Evolutionary conservation across 2,113 vertebrate genomes (phyloP).

Genomic region (Ceyx cyanopectus): DNA sequence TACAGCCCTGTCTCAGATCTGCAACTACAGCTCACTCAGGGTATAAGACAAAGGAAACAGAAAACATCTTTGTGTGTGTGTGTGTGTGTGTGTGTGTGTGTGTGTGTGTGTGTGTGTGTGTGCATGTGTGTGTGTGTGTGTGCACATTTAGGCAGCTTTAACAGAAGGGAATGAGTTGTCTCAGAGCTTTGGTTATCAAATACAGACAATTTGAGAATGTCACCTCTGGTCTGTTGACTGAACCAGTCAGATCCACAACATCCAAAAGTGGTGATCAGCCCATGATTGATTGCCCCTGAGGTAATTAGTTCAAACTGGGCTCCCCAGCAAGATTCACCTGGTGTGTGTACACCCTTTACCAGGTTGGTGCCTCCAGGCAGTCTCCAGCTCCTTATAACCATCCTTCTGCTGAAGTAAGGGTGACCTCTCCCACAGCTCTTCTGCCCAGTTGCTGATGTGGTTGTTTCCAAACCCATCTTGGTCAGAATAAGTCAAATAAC

Average conservation of each 20-base stretch:
- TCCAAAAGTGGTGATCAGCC: not conserved
- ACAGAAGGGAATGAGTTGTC: constrained; percentile 16
- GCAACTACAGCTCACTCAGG: not conserved
- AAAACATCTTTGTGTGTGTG: not conserved
- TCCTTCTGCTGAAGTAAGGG: not conserved
- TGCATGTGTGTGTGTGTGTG: not conserved
- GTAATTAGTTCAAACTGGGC: not conserved
- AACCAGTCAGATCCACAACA: not conserved
- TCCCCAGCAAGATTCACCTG: not conserved
- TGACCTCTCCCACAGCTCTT: not conserved
- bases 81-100: not conserved
- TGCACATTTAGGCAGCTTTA: not conserved
- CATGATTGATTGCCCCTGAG: not conserved
- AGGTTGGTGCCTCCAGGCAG: not conserved
- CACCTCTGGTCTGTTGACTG: not conserved
- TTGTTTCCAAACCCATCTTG: not conserved
- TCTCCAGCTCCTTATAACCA: not conserved
- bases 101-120: no score
- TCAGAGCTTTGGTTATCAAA: not conserved
- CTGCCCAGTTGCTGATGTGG: not conserved
- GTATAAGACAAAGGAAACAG: not conserved
- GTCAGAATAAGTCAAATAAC: not conserved
- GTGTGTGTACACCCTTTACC: not conserved
- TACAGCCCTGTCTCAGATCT: not conserved
- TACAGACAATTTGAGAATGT: not conserved